phyloP scores from a whole-genome alignment of 2,113 vertebrate genomes.

The Engraulis encrasicolus region DNA sequence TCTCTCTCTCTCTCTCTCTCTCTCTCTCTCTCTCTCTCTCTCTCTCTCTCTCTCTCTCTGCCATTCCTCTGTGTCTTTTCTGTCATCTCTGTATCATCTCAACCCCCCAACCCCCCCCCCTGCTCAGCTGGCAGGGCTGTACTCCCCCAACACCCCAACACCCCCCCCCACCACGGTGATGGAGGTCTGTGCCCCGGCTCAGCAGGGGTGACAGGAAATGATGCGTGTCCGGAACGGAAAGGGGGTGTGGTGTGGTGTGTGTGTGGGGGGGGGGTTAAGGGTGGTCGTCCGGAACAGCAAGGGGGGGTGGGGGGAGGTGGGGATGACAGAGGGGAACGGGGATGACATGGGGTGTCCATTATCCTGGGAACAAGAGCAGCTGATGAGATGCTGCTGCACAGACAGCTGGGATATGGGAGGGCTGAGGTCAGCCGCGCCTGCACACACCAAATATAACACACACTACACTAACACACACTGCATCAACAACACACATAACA shows the following conservation, averaged over 20 bases:
- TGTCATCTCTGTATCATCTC: too few relatives aligned
- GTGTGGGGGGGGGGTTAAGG: too few relatives aligned
- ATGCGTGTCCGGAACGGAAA: slow-evolving; percentile 21
- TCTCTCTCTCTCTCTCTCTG: not conserved
- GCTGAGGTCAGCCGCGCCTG: slow-evolving; percentile 26
- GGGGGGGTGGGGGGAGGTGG: too few relatives aligned
- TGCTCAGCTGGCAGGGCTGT: slow-evolving; percentile 10
- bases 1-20: too few relatives aligned
- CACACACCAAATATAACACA: not conserved
- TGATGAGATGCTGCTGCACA: slow-evolving; percentile 40
- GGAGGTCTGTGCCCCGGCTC: slow-evolving; percentile 37
- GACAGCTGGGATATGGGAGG: slow-evolving; percentile 12
- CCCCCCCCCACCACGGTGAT: slow-evolving; percentile 54
- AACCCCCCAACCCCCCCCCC: not conserved
- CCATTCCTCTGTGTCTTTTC: not conserved
- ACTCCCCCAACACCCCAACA: too few relatives aligned
- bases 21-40: slow-evolving; percentile 6
- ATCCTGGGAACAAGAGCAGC: slow-evolving; percentile 43
- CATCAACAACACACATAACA: too few relatives aligned
- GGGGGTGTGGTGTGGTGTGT: too few relatives aligned
- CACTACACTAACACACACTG: too few relatives aligned
- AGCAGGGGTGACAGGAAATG: slow-evolving; percentile 42
- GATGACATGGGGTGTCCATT: slow-evolving; percentile 15
- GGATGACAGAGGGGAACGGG: too few relatives aligned
- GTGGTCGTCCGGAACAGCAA: too few relatives aligned